Evolutionary conservation across 2,888 invertebrate genomes (phyloP).

Genomic region (Drosophila phalerata): DNA sequence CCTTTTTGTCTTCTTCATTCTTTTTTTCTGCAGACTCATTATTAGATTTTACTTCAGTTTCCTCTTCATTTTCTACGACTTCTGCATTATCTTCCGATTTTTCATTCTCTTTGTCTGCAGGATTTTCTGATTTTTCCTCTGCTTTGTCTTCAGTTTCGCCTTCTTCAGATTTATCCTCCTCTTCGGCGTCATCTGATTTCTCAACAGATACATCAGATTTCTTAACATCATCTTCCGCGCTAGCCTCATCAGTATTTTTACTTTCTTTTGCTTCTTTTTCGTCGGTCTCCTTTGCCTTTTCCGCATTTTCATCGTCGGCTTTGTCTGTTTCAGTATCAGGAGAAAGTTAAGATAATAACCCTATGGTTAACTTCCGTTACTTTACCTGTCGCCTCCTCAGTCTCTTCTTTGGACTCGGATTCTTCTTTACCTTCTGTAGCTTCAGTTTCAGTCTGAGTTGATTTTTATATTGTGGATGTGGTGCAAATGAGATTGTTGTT

Average conservation of each 20-base stretch:
- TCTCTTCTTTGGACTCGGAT: conserved; percentile 50
- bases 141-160: conserved; percentile 3
- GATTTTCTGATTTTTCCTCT: conserved; percentile 24
- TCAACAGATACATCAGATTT: conserved; percentile 29
- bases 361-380: conserved; percentile 11
- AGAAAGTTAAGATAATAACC: conserved; percentile 37
- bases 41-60: conserved; percentile 8
- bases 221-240: conserved; percentile 18
- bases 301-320: conserved; percentile 26
- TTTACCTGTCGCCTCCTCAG: conserved; percentile 60
- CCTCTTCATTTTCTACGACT: conserved; percentile 17
- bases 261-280: conserved; percentile 27
- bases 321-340: conserved; percentile 34
- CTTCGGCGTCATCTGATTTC: conserved; percentile 20
- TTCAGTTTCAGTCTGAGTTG: conserved; percentile 59
- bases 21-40: conserved; percentile 17
- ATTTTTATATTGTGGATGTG: conserved; percentile 34
- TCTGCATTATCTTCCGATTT: conserved; percentile 13
- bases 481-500: conserved; percentile 28
- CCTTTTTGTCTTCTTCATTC: conserved; percentile 25
- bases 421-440: conserved; percentile 47
- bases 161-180: conserved; percentile 19
- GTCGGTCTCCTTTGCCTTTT: conserved; percentile 29
- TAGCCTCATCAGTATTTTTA: conserved; percentile 20
- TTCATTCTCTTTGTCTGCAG: conserved; percentile 16